Evolutionary conservation across 2,888 invertebrate species (phyloP), one percentile per base, ranked within the genome.

Genomic region (Sthenelais limicola): DNA sequence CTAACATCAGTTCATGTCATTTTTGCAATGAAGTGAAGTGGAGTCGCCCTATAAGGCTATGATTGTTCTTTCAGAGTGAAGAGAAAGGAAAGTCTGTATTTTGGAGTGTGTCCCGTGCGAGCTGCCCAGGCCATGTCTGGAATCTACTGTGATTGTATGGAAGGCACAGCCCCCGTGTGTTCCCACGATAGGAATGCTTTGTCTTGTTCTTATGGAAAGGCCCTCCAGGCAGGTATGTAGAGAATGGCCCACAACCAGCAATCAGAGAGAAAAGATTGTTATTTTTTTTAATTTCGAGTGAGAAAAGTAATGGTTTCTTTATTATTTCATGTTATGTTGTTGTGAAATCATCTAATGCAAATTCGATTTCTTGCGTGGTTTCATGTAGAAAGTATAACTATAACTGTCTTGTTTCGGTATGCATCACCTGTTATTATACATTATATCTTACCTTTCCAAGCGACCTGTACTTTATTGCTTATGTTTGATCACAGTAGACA

Each of bases 131-230:
- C 26, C 18, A 9, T 2, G 1, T 9, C 18, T 15, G 24, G 38
- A 12, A 38, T 66, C 66, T 66, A 24, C 66, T 66, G 66, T 66
- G 43, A 38, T 26, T 66, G 66, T 66, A n/a, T 38, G 66, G 66
- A 66, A 9, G 66, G 43, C 5, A 24, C 24, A 5, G 21, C 1
- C 3, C n/a, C 38, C 26, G 9, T 38, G 3, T 66, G 66, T 21
- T 35, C 21, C 35, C 26, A 18, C 18, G 38, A 43, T 26, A 35
- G 35, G 35, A 26, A 66, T 33, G 18, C 66, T 3, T 35, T 3
- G 15, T 28, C 21, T 15, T 66, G 66, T n/a, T 33, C 56, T 3
- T n/a, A 9, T 1, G 56, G 56, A 18, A 28, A 15, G 30, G 18
- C 5, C 1, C 5, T 3, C 2, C 30, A 32, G 32, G 33, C 5